phyloP scores from a whole-genome alignment of 2,888 invertebrate genomes.

The Embidobia sp. region DNA sequence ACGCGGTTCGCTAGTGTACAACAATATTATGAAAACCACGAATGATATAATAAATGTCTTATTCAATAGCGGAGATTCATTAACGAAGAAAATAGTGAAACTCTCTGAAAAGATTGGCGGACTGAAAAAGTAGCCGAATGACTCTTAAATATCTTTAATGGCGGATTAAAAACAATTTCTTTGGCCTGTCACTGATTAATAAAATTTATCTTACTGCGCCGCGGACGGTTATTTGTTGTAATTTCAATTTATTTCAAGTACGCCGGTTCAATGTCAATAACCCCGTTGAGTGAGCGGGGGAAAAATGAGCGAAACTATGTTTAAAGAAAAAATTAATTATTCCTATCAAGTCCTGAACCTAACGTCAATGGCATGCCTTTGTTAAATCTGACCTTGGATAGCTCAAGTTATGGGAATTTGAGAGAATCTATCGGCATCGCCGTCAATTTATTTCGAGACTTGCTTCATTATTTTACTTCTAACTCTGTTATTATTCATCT shows the following conservation, averaged over 20 bases:
- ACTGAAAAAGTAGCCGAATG: slow-evolving; percentile 9
- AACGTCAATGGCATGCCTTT: too few relatives aligned
- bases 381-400: background rate
- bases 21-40: slow-evolving; percentile 31
- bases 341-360: too few relatives aligned
- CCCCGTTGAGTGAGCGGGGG: background rate
- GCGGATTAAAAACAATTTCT: slow-evolving; percentile 23
- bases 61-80: slow-evolving; percentile 35
- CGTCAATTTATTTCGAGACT: too few relatives aligned
- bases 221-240: background rate
- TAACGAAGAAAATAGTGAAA: slow-evolving; percentile 26
- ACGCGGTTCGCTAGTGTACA: slow-evolving; percentile 8
- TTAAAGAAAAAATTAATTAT: background rate
- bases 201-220: slow-evolving; percentile 23
- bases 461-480: too few relatives aligned
- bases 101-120: background rate
- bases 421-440: too few relatives aligned
- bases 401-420: background rate
- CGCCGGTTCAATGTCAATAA: background rate
- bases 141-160: slow-evolving; percentile 15
- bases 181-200: slow-evolving; percentile 6
- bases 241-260: background rate
- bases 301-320: background rate
- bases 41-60: slow-evolving; percentile 52
- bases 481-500: too few relatives aligned